Evolutionary conservation across 2,113 vertebrate species (phyloP), one percentile per base, ranked within the genome.

Genomic region (Myotis lucifugus): DNA sequence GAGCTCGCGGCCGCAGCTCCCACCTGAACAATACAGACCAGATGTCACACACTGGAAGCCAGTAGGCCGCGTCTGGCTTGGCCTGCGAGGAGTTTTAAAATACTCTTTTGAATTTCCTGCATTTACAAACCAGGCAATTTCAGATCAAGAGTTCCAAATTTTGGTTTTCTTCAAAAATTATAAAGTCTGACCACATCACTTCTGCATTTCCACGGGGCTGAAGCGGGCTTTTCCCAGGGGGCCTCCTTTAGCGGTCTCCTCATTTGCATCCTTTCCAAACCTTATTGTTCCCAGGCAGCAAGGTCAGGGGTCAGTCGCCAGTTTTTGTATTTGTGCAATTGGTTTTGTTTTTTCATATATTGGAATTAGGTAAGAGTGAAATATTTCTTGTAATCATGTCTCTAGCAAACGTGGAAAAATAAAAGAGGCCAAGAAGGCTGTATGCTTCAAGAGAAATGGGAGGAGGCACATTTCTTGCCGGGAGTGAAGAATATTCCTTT

Each of bases 51-150:
- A 40, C 67, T 42, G 52, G 84, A 85, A 77, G 76, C 83, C 52
- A 11, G 37, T 25, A 78, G 88, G 81, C 93, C 70, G 14, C 3
- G 54, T 87, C 85, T 87, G 56, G 69, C 83, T 85, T 84, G 93
- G 73, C 52, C 79, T 70, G 76, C 40, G 46, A 70, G 13, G n/a
- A 18, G 29, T 59, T 81, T 84, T n/a, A 59, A 96, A 95, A 96
- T 64, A 64, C 81, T 91, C 50, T 92, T 93, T 95, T 78, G 77
- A 96, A 95, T 95, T 54, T 11, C 72, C 64, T 85, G 56, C 18
- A 6, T 48, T 97, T 72, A 84, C 96, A 93, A 95, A 94, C 74
- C 46, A 84, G 59, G 85, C 94, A 73, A 93, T 96, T 94, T 94
- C 73, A 78, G 85, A 88, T 18, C 74, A 85, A 84, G 72, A 85